Evolutionary conservation across 35 echinoderm and acorn worm genomes (phyloP).

Genomic region (Acanthaster planci): DNA sequence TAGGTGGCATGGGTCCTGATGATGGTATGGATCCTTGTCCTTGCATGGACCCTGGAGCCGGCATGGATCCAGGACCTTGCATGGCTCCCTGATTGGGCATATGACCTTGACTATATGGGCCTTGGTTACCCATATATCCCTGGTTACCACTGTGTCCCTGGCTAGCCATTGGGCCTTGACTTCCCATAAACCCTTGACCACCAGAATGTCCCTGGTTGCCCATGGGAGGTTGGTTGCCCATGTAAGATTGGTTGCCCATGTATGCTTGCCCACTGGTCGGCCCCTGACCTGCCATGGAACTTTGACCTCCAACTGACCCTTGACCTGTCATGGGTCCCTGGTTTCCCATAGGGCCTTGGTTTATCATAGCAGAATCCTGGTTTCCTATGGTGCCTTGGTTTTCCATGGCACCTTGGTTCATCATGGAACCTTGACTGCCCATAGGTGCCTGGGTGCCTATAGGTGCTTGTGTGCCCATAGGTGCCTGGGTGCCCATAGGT

Average conservation of each 20-base stretch:
- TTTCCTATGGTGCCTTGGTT: conserved; percentile 40
- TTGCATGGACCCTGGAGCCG: neutral
- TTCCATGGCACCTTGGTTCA: conserved; percentile 45
- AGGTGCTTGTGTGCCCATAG: conserved; percentile 27
- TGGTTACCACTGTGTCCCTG: conserved; percentile 49
- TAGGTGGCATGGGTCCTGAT: conserved; percentile 54
- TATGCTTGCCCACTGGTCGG: conserved; percentile 23
- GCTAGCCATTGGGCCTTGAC: conserved; percentile 42
- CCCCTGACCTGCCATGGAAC: conserved; percentile 34
- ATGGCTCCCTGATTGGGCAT: conserved; percentile 17
- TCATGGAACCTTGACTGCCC: conserved; percentile 55
- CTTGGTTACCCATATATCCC: conserved; percentile 44
- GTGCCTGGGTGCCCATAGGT: conserved; percentile 49
- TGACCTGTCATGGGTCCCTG: conserved; percentile 66
- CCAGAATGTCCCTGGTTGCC: conserved; percentile 15
- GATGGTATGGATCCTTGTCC: conserved; percentile 43
- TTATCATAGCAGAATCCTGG: conserved; percentile 36
- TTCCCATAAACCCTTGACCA: conserved; percentile 47
- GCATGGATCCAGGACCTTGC: conserved; percentile 55
- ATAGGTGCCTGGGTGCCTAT: conserved; percentile 46
- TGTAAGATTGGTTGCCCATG: conserved; percentile 60
- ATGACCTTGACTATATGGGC: conserved; percentile 21
- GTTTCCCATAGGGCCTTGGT: conserved; percentile 40
- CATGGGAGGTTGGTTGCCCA: conserved; percentile 11
- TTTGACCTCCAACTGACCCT: conserved; percentile 30